Base-by-base conservation (phyloP, 2,888 invertebrate genomes). In the Melanostoma scalare region DNA sequence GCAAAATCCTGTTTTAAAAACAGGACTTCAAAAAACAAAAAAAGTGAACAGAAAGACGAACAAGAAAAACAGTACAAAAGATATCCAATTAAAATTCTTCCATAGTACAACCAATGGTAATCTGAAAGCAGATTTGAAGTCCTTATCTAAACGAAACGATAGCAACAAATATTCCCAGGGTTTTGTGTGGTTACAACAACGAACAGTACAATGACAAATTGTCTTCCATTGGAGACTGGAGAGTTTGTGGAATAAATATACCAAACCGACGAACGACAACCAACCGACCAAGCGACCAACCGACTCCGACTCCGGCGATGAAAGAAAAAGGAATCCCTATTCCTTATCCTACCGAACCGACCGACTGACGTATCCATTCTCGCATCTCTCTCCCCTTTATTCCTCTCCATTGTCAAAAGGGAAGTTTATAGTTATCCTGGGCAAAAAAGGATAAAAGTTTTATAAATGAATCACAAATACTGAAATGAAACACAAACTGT, bases 61-160 rank as follows among this genome's bases (percentile, higher is more conserved):
- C 9, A 52, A n/a, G 30, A 63, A 40, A 71, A 46, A 75, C 68
- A 69, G 77, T 52, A 82, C 82, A 82, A 84, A 84, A 65, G 84
- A 84, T 84, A 74, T 84, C 84, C 84, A 84, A 84, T 84, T 84
- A 84, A 84, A 84, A 84, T 75, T 74, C 74, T 35, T 84, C 74
- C 65, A 63, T 4, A 76, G 58, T 81, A 81, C 72, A 78, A 69
- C 78, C 84, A 69, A 75, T 79, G 78, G 84, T 84, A 84, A 84
- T 78, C 79, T 84, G 71, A 50, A 74, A 84, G 84, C 84, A 84
- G 74, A 84, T 74, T 84, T 84, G n/a, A 84, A 71, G 68, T 84
- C 74, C 74, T 79, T 84, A 71, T 84, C 78, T 77, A 71, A 20
- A 74, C 68, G 58, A 48, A 65, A 65, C 63, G 69, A 84, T 67